A percentile compares a stretch with the other conserved stretches of the same genome.
Conservation (phyloP, 1,140 invertebrate species). For the Dendrolimus kikuchii region DNA sequence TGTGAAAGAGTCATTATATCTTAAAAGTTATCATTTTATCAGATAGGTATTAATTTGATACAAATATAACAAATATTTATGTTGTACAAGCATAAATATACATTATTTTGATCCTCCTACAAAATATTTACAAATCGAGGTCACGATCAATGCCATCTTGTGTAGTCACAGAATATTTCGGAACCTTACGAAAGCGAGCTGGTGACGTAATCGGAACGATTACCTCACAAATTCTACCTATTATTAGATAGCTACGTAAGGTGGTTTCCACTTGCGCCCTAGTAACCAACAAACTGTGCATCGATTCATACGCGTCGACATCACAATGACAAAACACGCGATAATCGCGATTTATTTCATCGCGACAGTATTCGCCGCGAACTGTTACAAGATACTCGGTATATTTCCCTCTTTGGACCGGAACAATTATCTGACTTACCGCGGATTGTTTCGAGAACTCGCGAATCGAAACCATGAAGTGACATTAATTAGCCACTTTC, state of each 20-base stretch:
- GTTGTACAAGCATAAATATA: too few species aligned
- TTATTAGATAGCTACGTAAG: constrained; percentile 60
- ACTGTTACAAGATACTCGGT: constrained; percentile 74
- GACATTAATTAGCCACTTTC: constrained; percentile 79
- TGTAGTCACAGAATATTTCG: constrained; percentile 57
- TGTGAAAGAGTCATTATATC: too few species aligned
- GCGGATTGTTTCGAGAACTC: constrained; percentile 76
- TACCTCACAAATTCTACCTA: constrained; percentile 64
- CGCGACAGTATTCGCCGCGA: constrained; percentile 31
- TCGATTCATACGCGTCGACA: constrained; percentile 39
- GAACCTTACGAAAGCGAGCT: constrained; percentile 49
- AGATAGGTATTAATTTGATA: too few species aligned
- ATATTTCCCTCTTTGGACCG: constrained; percentile 76
- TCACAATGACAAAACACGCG: constrained; percentile 38
- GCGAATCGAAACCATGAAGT: constrained; percentile 77
- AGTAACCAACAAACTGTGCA: constrained; percentile 46
- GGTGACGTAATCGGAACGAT: constrained; percentile 43
- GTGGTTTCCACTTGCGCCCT: constrained; percentile 42
- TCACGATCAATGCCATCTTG: constrained; percentile 47
- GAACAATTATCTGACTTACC: constrained; percentile 81
- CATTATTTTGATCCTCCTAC: neutral
- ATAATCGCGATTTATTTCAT: constrained; percentile 35
- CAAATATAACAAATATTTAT: too few species aligned
- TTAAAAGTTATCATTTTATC: too few species aligned
- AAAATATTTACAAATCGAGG: constrained; percentile 28